These are phyloP conservation scores for Numenius arquata DNA, from an alignment of 2,113 vertebrate genomes.

Conservation along the genomic window DNA sequence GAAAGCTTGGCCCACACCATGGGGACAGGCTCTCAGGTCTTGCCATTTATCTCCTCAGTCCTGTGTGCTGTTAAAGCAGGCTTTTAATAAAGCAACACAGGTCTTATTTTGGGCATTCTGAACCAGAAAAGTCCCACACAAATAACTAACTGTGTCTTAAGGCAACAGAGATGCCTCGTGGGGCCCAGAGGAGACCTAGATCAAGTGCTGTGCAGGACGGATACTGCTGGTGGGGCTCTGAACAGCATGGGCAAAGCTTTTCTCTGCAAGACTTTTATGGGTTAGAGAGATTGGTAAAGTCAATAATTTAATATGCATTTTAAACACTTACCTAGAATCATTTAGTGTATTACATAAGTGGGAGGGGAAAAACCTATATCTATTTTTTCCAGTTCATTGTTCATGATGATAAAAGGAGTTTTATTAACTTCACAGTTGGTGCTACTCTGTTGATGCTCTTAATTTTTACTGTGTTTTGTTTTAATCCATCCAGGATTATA, in stretches of 20 bases:
- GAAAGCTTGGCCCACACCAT: neutral
- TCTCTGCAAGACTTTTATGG: neutral
- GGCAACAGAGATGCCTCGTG: neutral
- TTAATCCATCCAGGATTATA: neutral
- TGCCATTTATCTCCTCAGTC: neutral
- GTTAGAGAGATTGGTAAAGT: neutral
- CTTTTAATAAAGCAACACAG: neutral
- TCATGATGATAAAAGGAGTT: neutral
- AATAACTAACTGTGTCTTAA: neutral
- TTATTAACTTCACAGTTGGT: constrained; percentile 11
- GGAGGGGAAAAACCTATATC: neutral
- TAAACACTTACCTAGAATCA: neutral
- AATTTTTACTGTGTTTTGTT: neutral
- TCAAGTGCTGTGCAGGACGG: neutral
- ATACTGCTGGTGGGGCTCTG: neutral
- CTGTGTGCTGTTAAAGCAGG: neutral
- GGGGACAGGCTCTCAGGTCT: neutral
- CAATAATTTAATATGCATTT: constrained; percentile 10
- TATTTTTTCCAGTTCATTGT: neutral
- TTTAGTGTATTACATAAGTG: neutral
- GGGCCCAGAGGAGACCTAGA: neutral
- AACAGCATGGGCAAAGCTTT: neutral
- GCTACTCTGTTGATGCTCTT: neutral
- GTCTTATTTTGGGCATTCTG: neutral
- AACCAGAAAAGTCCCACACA: neutral